These are phyloP conservation scores for Nemapogon koenigi DNA, from an alignment of 2,888 invertebrate genomes.

Conservation along the genomic window DNA sequence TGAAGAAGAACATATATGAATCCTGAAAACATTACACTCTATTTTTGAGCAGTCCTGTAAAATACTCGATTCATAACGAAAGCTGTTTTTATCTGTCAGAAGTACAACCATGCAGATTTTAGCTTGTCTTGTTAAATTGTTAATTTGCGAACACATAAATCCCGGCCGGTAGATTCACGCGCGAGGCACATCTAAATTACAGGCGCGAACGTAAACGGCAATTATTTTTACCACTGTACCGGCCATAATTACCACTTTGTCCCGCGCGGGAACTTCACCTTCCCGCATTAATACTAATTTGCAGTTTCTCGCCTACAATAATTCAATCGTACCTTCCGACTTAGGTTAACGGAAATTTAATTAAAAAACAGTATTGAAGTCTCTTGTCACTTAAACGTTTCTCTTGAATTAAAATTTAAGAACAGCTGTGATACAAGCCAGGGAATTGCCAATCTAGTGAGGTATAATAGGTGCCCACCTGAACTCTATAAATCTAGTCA, in stretches of 20 bases:
- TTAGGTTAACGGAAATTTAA: conserved; percentile 27
- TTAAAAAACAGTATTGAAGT: conserved; percentile 16
- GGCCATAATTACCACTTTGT: conserved; percentile 17
- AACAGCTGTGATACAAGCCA: conserved; percentile 5
- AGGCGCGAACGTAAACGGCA: conserved; percentile 10
- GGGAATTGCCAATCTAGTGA: conserved; percentile 9
- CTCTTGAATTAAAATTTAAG: conserved; percentile 10
- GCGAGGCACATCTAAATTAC: conserved; percentile 45
- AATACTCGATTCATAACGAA: too few species aligned
- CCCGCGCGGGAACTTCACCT: conserved; percentile 13
- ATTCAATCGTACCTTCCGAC: conserved; percentile 33
- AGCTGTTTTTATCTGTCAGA: too few species aligned
- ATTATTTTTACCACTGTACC: conserved; percentile 18
- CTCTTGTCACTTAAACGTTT: conserved; percentile 12
- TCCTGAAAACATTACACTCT: too few species aligned
- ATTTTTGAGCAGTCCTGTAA: too few species aligned
- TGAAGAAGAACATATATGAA: too few species aligned
- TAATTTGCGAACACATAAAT: too few species aligned
- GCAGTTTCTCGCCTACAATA: conserved; percentile 31
- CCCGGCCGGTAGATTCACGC: conserved; percentile 22
- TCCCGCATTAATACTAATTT: conserved; percentile 27
- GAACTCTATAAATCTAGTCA: conserved; percentile 6
- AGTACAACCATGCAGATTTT: too few species aligned
- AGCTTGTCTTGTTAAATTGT: too few species aligned
- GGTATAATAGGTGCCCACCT: conserved; percentile 5